Evolutionary conservation across 2,888 invertebrate species (phyloP).

Genomic region (Drosophila tripunctata): DNA sequence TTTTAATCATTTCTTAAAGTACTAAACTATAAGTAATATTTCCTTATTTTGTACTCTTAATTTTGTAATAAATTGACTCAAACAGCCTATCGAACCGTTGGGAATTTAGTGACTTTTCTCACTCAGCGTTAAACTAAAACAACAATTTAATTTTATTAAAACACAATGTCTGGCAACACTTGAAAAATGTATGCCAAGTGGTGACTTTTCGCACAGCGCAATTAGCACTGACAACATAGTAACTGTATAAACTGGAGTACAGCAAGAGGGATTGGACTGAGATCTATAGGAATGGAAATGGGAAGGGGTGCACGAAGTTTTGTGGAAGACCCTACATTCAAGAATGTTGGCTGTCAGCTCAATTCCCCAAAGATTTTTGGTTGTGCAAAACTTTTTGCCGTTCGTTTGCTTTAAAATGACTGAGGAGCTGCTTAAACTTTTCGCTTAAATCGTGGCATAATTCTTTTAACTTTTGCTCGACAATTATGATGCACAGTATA

Average conservation of each 20-base stretch:
- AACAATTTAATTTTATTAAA: slow-evolving; percentile 53
- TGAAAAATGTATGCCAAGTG: slow-evolving; percentile 55
- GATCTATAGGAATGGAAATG: neutral
- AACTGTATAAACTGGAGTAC: slow-evolving; percentile 4
- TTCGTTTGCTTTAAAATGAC: slow-evolving; percentile 18
- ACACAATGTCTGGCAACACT: slow-evolving; percentile 33
- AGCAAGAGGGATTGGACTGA: neutral
- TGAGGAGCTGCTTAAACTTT: slow-evolving; percentile 11
- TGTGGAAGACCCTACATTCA: slow-evolving; percentile 11
- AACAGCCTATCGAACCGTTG: neutral
- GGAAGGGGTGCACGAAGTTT: neutral
- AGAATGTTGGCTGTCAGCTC: slow-evolving; percentile 29
- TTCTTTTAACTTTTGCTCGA: slow-evolving; percentile 18
- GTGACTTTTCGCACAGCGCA: slow-evolving; percentile 38
- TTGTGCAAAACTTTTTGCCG: slow-evolving; percentile 11
- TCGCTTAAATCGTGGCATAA: slow-evolving; percentile 11
- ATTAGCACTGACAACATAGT: slow-evolving; percentile 47
- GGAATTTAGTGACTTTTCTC: slow-evolving; percentile 1
- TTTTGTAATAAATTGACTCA: neutral
- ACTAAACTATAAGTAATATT: no score
- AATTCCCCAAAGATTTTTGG: slow-evolving; percentile 33
- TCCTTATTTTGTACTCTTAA: no score
- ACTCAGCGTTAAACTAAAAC: neutral
- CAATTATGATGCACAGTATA: slow-evolving; percentile 55
- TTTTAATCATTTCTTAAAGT: neutral